Conservation (phyloP, 53 echinoderm and acorn worm species). For the Holothuria leucospilota region DNA sequence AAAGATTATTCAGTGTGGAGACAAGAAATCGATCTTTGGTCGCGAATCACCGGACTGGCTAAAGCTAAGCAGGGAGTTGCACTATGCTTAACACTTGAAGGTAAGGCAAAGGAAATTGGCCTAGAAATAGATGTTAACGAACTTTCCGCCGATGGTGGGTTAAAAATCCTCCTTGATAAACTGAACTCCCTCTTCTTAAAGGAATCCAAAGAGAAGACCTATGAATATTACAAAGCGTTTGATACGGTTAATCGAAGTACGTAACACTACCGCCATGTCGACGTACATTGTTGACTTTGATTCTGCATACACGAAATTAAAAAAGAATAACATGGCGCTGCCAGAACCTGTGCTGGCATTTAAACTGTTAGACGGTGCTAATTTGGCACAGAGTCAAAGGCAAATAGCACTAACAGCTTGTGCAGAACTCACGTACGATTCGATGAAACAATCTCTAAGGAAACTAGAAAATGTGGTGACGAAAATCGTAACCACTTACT, state of each 20-base stretch:
- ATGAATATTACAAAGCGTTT: neutral
- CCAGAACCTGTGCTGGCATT: conserved; percentile 3
- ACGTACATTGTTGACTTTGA: conserved; percentile 8
- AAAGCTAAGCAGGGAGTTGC: conserved; percentile 10
- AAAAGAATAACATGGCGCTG: neutral
- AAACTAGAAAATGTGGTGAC: no score
- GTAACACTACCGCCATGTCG: neutral
- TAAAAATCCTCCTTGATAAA: conserved; percentile 3
- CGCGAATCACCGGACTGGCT: neutral
- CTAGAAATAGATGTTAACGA: neutral
- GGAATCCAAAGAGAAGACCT: conserved; percentile 13
- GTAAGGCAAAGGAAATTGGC: no score
- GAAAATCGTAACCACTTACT: no score
- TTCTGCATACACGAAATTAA: conserved; percentile 3
- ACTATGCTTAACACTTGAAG: neutral
- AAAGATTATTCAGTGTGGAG: neutral
- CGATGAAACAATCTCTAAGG: neutral
- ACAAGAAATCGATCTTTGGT: conserved; percentile 12
- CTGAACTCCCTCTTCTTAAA: conserved; percentile 12
- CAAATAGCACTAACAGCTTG: conserved; percentile 16
- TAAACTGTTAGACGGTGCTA: neutral
- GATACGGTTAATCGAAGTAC: neutral
- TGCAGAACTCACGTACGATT: neutral
- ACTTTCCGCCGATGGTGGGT: neutral
- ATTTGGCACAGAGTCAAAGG: conserved; percentile 2